Evolutionary conservation across 2,797 vertebrate genomes (phyloP).

Genomic region (Onychomys arenicola): DNA sequence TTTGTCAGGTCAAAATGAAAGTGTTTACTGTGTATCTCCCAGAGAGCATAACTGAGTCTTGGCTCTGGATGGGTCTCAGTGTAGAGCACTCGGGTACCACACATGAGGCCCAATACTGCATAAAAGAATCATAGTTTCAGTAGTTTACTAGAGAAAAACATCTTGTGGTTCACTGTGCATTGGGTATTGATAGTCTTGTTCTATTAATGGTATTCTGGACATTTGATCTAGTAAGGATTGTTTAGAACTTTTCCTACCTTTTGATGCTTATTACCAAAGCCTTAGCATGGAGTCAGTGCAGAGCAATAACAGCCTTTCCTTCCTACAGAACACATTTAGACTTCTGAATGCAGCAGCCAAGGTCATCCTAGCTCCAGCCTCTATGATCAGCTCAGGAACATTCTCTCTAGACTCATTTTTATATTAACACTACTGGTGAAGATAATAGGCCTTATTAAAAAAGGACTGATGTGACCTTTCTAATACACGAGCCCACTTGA

Average conservation of each 20-base stretch:
- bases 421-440: not conserved
- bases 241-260: not conserved
- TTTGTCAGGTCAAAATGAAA: conserved; percentile 44
- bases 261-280: conserved; percentile 7
- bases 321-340: not conserved
- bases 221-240: conserved; percentile 6
- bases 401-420: not conserved
- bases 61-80: not conserved
- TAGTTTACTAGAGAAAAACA: not conserved
- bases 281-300: not conserved
- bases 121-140: not conserved
- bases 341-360: not conserved
- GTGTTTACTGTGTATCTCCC: not conserved
- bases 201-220: not conserved
- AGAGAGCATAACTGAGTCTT: not conserved
- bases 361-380: not conserved
- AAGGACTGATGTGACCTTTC: not conserved
- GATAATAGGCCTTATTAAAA: not conserved
- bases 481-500: not conserved
- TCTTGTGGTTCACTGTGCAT: not conserved
- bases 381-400: not conserved
- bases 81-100: not conserved
- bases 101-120: not conserved
- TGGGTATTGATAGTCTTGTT: not conserved
- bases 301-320: not conserved